Percentiles rank a stretch among this genome's conserved stretches.
These are phyloP conservation scores for Malthinus seriepunctatus DNA, from an alignment of 2,888 invertebrate species.

Conservation along the genomic window DNA sequence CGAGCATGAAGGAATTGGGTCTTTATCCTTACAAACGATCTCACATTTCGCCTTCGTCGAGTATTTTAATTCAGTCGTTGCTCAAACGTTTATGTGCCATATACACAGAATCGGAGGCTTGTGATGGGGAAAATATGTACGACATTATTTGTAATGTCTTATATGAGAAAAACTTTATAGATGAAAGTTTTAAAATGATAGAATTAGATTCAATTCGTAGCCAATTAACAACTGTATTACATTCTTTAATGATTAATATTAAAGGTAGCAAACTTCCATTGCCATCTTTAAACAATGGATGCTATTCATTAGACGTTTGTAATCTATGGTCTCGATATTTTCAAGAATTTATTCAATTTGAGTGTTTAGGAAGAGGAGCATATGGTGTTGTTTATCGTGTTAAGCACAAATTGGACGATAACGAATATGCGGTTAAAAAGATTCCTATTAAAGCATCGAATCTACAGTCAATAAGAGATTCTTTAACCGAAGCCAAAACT, in stretches of 20 bases:
- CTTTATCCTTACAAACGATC: too few species aligned
- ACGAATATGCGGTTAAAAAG: slow-evolving; percentile 81
- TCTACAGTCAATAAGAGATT: slow-evolving; percentile 65
- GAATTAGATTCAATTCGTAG: slow-evolving; percentile 72
- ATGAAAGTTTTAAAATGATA: slow-evolving; percentile 68
- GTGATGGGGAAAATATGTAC: slow-evolving; percentile 64
- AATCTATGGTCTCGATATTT: slow-evolving; percentile 68
- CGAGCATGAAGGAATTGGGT: background rate
- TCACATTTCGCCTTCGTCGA: slow-evolving; percentile 62
- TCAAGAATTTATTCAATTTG: slow-evolving; percentile 71
- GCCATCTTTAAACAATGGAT: slow-evolving; percentile 54
- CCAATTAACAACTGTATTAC: slow-evolving; percentile 69
- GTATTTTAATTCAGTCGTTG: slow-evolving; percentile 71
- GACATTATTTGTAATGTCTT: slow-evolving; percentile 69
- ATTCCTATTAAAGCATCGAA: slow-evolving; percentile 67
- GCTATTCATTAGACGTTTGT: slow-evolving; percentile 59
- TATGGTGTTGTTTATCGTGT: slow-evolving; percentile 73
- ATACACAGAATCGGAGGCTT: slow-evolving; percentile 62
- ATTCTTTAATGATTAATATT: slow-evolving; percentile 65
- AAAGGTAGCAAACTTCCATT: slow-evolving; percentile 60
- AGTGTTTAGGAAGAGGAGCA: slow-evolving; percentile 73
- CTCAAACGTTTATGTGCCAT: slow-evolving; percentile 69
- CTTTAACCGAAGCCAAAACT: slow-evolving; percentile 78
- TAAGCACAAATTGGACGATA: slow-evolving; percentile 73
- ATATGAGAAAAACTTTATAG: slow-evolving; percentile 70